Base-by-base conservation (phyloP, 64 coral and sea anemone genomes). In the Anthopleura sola region DNA sequence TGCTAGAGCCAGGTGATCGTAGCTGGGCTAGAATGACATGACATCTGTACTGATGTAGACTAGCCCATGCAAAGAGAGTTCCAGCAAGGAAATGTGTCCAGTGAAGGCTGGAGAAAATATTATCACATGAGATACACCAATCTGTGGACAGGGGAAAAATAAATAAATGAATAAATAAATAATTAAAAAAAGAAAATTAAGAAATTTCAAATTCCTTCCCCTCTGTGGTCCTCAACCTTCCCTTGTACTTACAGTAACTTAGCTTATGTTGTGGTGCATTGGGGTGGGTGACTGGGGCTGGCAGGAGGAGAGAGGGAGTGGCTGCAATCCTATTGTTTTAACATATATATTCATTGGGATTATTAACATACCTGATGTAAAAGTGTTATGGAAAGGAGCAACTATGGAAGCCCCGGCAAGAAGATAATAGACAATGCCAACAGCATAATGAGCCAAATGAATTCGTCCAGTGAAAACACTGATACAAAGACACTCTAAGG, bases 381-480 rank as follows among this genome's bases (percentile, higher is more conserved):
- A 33, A 3, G 1, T 71, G 9, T 34, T 17, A 31, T 32, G 12
- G 3, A 71, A 92, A 80, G 92, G 88, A 38, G 79, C 79, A 37
- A 91, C 86, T 78, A 98, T 53, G 5, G 95, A 57, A 66, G 84
- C 51, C 57, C 78, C 86, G 75, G 88, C 95, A 68, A 98, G 83
- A 85, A 88, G 26, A 78, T 98, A 98, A 37, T 87, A 98, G 3
- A 39, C 55, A 48, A 98, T 75, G 23, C 92, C 95, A 81, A 94
- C 83, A 36, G 91, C 37, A 71, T 92, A 98, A 36, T 98, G 95
- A 10, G 68, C 16, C 6, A 98, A n/a, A 51, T 98, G 92, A 91
- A 98, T 98, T 80, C 80, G 84, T 58, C 97, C 90, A 24, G 97
- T 88, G 53, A 99, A 94, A 37, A 89, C 79, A 82, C 83, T 92